phyloP scores from a whole-genome alignment of 1,140 invertebrate species.

The Steinernema feltiae region DNA sequence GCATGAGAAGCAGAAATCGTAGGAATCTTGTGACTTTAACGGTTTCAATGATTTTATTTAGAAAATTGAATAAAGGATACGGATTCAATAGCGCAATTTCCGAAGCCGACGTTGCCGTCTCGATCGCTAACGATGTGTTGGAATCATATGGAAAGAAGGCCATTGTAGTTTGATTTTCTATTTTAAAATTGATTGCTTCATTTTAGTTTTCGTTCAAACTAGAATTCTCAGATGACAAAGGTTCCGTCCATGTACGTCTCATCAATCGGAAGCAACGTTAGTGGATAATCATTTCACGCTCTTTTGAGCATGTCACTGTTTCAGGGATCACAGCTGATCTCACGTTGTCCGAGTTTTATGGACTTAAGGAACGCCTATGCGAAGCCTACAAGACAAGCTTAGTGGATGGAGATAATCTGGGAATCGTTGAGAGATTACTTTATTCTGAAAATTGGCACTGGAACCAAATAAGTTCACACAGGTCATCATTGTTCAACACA shows the following conservation, averaged over 20 bases:
- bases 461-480: background rate
- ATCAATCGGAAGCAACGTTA: constrained; percentile 4
- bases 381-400: background rate
- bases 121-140: background rate
- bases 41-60: no score
- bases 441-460: background rate
- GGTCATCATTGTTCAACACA: background rate
- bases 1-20: background rate
- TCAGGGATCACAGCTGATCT: constrained; percentile 2
- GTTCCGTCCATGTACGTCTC: background rate
- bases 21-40: background rate
- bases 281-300: background rate
- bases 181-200: background rate
- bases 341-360: background rate
- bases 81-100: background rate
- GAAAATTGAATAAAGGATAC: no score
- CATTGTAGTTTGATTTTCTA: background rate
- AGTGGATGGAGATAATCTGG: background rate
- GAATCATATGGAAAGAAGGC: background rate
- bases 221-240: background rate
- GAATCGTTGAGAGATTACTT: background rate
- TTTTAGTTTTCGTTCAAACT: background rate
- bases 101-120: background rate
- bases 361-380: background rate
- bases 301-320: background rate